phyloP scores from a whole-genome alignment of 2,888 invertebrate species.

The Suillia variegata region DNA sequence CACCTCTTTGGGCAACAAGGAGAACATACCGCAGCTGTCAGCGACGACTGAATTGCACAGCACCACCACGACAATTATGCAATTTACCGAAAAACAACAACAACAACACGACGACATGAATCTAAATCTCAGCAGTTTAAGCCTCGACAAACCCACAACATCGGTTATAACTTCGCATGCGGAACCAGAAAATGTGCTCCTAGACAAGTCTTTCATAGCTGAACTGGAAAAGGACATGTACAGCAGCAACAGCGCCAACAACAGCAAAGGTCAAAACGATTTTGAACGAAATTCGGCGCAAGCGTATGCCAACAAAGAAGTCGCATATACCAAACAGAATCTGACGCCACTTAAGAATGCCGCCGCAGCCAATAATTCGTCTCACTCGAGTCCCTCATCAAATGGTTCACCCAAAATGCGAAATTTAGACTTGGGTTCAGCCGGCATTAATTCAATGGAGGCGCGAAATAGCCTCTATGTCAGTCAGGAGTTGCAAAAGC shows the following conservation, averaged over 20 bases:
- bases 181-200: slow-evolving; percentile 59
- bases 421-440: no score
- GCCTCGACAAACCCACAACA: slow-evolving; percentile 42
- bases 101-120: slow-evolving; percentile 43
- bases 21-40: slow-evolving; percentile 47
- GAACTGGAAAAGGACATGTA: slow-evolving; percentile 70
- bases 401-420: slow-evolving; percentile 40
- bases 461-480: slow-evolving; percentile 28
- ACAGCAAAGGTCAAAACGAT: slow-evolving; percentile 50
- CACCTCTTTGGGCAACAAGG: slow-evolving; percentile 41
- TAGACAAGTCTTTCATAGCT: slow-evolving; percentile 68
- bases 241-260: no score
- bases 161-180: no score
- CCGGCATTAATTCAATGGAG: slow-evolving; percentile 14
- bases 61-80: slow-evolving; percentile 16
- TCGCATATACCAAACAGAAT: slow-evolving; percentile 54
- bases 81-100: slow-evolving; percentile 20
- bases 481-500: slow-evolving; percentile 39
- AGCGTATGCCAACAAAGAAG: slow-evolving; percentile 54
- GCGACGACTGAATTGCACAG: slow-evolving; percentile 8
- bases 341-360: slow-evolving; percentile 51
- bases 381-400: slow-evolving; percentile 43
- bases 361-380: slow-evolving; percentile 25
- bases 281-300: slow-evolving; percentile 58
- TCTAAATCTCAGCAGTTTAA: slow-evolving; percentile 49